Evolutionary conservation across 2,113 vertebrate genomes (phyloP).

Genomic region (Microcebus ravelobensis): DNA sequence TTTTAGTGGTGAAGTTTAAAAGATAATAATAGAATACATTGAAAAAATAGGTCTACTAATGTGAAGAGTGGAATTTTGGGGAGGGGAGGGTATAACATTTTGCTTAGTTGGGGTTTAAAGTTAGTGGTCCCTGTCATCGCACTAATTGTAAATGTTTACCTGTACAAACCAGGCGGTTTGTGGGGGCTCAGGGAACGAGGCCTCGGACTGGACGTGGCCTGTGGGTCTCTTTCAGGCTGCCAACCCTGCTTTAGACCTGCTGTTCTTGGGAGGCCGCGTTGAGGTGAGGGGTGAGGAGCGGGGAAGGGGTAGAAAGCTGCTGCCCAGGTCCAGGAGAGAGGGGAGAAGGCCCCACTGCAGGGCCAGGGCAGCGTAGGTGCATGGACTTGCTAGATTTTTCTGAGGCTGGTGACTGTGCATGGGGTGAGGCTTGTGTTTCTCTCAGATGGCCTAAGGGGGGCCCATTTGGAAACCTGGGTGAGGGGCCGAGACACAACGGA

Average conservation of each 20-base stretch:
- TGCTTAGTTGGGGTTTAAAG: background rate
- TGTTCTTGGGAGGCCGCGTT: background rate
- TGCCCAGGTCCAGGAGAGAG: background rate
- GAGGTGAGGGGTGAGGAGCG: background rate
- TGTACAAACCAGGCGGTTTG: background rate
- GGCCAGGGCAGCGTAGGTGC: too few species aligned
- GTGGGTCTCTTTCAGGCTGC: fast-evolving
- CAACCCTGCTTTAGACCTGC: background rate
- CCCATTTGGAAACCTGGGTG: background rate
- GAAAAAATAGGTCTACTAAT: background rate
- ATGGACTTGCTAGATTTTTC: background rate
- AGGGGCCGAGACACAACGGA: background rate
- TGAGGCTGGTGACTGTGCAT: background rate
- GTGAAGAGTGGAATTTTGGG: background rate
- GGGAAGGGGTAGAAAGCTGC: background rate
- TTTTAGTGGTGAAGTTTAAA: slow-evolving; percentile 5
- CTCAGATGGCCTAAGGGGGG: background rate
- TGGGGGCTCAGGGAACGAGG: background rate
- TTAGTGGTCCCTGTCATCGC: background rate
- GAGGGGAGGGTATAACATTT: background rate
- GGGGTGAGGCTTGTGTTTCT: background rate
- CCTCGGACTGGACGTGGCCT: background rate
- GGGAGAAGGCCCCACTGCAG: background rate
- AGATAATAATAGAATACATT: background rate
- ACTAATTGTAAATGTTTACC: background rate